phyloP scores from a whole-genome alignment of 1,140 invertebrate species.

The Chrysopa pallens region DNA sequence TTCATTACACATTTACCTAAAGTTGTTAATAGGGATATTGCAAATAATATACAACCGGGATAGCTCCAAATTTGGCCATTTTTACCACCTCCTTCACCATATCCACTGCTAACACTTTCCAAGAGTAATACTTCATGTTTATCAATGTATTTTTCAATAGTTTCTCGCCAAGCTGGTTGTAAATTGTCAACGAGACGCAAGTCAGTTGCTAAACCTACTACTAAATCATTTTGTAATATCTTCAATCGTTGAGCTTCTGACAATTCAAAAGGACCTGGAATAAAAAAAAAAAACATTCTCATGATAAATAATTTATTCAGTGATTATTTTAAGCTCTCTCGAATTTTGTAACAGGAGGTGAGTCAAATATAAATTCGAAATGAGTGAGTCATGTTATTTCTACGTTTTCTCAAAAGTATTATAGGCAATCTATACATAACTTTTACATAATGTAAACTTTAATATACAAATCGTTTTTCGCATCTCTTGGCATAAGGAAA shows the following conservation, averaged over 20 bases:
- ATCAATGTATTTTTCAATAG: conserved; percentile 28
- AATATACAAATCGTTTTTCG: too few relatives aligned
- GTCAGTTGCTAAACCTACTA: conserved; percentile 29
- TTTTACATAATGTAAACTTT: too few relatives aligned
- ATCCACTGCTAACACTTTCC: conserved; percentile 30
- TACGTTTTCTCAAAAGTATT: too few relatives aligned
- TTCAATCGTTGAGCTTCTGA: conserved; percentile 27
- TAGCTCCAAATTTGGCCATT: conserved; percentile 37
- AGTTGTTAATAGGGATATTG: conserved; percentile 38
- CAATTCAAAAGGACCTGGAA: conserved; percentile 29
- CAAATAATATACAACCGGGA: conserved; percentile 37
- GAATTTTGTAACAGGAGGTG: too few relatives aligned
- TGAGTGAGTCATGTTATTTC: too few relatives aligned
- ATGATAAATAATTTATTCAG: too few relatives aligned
- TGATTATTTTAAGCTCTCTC: too few relatives aligned
- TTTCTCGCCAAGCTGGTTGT: conserved; percentile 28
- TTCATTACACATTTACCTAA: conserved; percentile 23
- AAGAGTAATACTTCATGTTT: conserved; percentile 32
- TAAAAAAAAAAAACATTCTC: too few relatives aligned
- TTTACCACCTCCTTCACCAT: conserved; percentile 29
- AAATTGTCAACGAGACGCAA: conserved; percentile 24
- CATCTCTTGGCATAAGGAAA: too few relatives aligned
- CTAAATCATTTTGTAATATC: conserved; percentile 27
- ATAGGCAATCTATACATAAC: too few relatives aligned
- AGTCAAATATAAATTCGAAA: too few relatives aligned